Conservation (phyloP, 2,888 invertebrate species). For the Carabus problematicus region DNA sequence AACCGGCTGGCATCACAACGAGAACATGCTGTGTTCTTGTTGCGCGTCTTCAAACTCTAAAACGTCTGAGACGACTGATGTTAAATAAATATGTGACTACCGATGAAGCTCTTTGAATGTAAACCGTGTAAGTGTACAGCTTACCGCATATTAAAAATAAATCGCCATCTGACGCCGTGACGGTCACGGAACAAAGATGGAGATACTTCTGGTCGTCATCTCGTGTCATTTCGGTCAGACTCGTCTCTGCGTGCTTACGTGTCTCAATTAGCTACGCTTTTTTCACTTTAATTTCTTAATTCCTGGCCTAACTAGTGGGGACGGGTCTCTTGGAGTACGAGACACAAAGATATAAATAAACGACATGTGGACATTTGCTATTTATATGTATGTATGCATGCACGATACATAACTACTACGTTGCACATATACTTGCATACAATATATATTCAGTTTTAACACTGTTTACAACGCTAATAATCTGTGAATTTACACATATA, state of each 20-base stretch:
- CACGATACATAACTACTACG: too few relatives aligned
- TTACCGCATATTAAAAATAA: slow-evolving; percentile 32
- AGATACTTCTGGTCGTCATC: slow-evolving; percentile 4
- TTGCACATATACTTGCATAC: too few relatives aligned
- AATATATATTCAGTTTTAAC: too few relatives aligned
- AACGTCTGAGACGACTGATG: slow-evolving; percentile 4
- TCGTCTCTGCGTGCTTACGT: slow-evolving; percentile 23
- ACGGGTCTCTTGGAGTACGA: slow-evolving; percentile 1
- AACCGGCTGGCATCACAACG: background rate
- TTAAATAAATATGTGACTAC: slow-evolving; percentile 8
- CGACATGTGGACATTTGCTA: too few relatives aligned
- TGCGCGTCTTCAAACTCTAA: too few relatives aligned
- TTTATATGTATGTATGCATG: too few relatives aligned
- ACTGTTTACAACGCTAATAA: too few relatives aligned
- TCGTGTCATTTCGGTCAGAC: slow-evolving; percentile 36
- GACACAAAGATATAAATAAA: too few relatives aligned
- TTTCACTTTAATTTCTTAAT: slow-evolving; percentile 42
- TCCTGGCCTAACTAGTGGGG: slow-evolving; percentile 11
- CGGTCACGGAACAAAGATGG: slow-evolving; percentile 5
- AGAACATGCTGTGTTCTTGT: too few relatives aligned
- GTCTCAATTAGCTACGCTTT: slow-evolving; percentile 40
- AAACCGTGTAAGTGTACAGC: slow-evolving; percentile 33
- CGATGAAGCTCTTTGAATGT: slow-evolving; percentile 32
- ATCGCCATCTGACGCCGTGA: background rate
- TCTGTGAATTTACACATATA: too few relatives aligned